phyloP scores from a whole-genome alignment of 2,797 vertebrate genomes.

The Gallinago nigripennis region DNA sequence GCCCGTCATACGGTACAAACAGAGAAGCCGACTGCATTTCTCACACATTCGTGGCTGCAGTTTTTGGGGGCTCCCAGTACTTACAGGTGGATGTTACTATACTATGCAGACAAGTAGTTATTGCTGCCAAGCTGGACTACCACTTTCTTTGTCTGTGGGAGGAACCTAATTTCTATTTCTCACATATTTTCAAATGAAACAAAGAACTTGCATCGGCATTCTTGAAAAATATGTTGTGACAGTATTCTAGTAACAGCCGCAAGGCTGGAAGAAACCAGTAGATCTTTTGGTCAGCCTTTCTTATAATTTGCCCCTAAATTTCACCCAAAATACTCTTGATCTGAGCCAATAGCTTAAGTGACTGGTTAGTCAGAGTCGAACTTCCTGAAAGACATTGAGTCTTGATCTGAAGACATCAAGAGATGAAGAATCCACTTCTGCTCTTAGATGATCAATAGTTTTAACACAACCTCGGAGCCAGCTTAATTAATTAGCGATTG shows the following conservation, averaged over 20 bases:
- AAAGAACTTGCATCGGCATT: not conserved
- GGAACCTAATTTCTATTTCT: not conserved
- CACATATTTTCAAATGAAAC: not conserved
- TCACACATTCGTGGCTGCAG: not conserved
- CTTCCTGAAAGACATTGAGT: not conserved
- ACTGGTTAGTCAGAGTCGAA: not conserved
- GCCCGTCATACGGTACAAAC: accelerated
- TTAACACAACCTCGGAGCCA: not conserved
- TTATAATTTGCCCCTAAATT: not conserved
- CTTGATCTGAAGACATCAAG: not conserved
- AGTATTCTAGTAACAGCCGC: not conserved
- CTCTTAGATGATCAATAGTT: not conserved
- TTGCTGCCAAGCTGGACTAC: not conserved
- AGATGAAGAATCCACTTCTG: not conserved
- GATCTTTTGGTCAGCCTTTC: not conserved
- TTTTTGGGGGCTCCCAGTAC: not conserved
- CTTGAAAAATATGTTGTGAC: not conserved
- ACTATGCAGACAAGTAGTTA: not conserved
- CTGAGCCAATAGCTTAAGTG: not conserved
- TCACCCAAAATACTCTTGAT: not conserved
- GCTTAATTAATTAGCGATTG: conserved; percentile 34
- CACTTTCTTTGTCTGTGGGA: not conserved
- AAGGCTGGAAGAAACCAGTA: not conserved
- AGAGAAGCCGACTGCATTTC: not conserved
- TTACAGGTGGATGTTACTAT: not conserved